phyloP scores from a whole-genome alignment of 2,797 vertebrate species.

The Ctenosaura bakeri region DNA sequence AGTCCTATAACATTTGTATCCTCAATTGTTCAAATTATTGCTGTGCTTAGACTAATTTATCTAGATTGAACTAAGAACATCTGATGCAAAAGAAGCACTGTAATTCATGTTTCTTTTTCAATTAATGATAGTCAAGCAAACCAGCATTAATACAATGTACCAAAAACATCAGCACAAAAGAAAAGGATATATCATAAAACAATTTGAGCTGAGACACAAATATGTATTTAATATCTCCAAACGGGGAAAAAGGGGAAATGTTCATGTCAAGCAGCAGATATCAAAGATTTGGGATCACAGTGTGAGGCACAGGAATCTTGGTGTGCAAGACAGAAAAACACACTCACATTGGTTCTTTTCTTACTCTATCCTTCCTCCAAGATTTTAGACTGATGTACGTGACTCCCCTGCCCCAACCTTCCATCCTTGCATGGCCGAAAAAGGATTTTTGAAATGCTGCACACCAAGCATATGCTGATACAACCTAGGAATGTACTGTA shows the following conservation, averaged over 20 bases:
- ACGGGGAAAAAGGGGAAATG: not conserved
- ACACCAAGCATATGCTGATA: not conserved
- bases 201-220: constrained; percentile 1
- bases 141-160: not conserved
- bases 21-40: not conserved
- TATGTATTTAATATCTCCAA: constrained; percentile 5
- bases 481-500: not conserved
- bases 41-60: constrained; percentile 6
- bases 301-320: not conserved
- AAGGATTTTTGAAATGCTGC: not conserved
- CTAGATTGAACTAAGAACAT: constrained; percentile 2
- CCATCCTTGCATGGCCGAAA: not conserved
- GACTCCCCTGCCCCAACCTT: not conserved
- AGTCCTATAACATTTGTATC: not conserved
- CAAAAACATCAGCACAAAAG: not conserved
- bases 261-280: not conserved
- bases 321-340: not conserved
- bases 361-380: not conserved
- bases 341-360: not conserved
- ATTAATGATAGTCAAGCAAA: constrained; percentile 2
- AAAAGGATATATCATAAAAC: not conserved
- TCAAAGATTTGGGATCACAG: not conserved
- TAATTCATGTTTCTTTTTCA: constrained; percentile 15
- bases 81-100: not conserved
- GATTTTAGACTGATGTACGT: not conserved